Conservation (phyloP, 2,888 invertebrate species). For the Erebia ligea region DNA sequence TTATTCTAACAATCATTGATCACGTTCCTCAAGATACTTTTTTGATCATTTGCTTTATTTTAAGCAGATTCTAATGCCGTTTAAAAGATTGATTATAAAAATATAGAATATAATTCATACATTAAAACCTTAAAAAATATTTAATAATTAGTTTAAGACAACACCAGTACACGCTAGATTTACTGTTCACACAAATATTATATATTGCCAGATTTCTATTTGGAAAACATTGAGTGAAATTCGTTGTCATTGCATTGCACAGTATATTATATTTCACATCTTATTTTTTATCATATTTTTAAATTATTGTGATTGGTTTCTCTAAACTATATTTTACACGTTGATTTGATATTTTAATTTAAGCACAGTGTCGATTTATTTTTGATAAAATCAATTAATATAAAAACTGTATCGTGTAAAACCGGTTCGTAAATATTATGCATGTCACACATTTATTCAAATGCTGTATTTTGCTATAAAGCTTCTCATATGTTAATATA, state of each 20-base stretch:
- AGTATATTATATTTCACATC: neutral
- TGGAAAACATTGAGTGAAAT: neutral
- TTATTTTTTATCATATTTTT: neutral
- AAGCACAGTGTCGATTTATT: neutral
- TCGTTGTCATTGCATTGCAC: neutral
- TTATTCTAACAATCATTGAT: neutral
- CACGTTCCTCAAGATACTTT: neutral
- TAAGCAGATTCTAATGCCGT: neutral
- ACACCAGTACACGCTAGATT: neutral
- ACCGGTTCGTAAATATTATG: constrained; percentile 23
- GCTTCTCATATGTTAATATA: neutral
- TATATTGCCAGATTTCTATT: neutral
- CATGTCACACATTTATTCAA: constrained; percentile 16
- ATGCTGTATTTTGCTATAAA: constrained; percentile 9
- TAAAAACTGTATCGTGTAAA: constrained; percentile 17
- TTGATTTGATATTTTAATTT: constrained; percentile 7
- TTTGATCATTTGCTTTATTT: neutral
- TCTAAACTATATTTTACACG: neutral
- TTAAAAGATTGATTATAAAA: neutral
- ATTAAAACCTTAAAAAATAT: neutral
- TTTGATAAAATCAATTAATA: constrained; percentile 10
- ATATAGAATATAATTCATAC: neutral
- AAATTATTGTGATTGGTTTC: neutral
- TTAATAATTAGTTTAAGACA: neutral
- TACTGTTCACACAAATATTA: neutral